Base-by-base conservation (phyloP, 2,888 invertebrate species). In the Patella depressa region DNA sequence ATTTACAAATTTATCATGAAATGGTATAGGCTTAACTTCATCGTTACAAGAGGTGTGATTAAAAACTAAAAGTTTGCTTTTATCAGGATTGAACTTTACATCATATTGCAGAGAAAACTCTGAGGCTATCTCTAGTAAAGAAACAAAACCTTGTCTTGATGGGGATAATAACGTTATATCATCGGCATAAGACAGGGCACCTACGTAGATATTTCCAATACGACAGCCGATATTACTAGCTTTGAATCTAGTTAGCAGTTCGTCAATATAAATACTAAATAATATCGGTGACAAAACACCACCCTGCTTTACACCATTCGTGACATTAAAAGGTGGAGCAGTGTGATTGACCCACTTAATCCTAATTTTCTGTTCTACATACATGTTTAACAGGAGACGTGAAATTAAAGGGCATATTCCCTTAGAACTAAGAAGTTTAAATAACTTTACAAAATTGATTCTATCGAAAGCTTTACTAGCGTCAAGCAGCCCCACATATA, bases 121-220 rank as follows among this genome's bases (percentile, higher is more conserved):
- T 11, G n/a, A 11, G 3, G 65, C 65, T 12, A 65, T 65, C 11
- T 65, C 5, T 65, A 65, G 17, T 19, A 65, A 24, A 19, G 14
- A 11, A 15, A 65, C 11, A 15, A 65, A 19, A 11, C 19, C 14
- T n/a, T 65, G 65, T 65, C 65, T 65, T 12, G 65, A 65, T 2
- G 65, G 65, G 1, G 75, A 71, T 53, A 76, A 34, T 34, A 74
- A 24, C 12, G 72, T 74, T 11, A 79, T 57, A 74, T 80, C 80
- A 72, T 78, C 78, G 7, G 80, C 78, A 78, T 76, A 80, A 17
- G 76, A 76, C 57, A 80, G 72, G 29, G 78, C 76, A 15, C 57
- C 19, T n/a, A 54, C 65, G 34, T 45, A 45, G 72, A 55, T 17
- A 19, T 74, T 74, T 71, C 78, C 57, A 57, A 57, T n/a, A 78